These are phyloP conservation scores for Neomorphus geoffroyi DNA, from an alignment of 2,797 vertebrate species.

Conservation along the genomic window DNA sequence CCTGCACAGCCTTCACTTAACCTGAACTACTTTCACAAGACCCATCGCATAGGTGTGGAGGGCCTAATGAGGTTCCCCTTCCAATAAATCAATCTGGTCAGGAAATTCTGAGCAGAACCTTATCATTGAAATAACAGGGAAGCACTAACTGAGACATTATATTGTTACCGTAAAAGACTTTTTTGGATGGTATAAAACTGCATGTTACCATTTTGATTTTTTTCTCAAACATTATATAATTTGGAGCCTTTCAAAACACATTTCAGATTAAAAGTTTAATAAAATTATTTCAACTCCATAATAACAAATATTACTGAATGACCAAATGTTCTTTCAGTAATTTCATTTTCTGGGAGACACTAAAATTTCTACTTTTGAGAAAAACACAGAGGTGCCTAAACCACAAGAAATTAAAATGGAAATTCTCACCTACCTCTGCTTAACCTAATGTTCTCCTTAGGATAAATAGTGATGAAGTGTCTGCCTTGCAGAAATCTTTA, in stretches of 20 bases:
- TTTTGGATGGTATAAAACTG: background rate
- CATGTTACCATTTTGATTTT: background rate
- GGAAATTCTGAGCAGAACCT: background rate
- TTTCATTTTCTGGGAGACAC: background rate
- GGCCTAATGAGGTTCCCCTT: background rate
- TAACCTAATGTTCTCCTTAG: background rate
- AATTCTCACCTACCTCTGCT: background rate
- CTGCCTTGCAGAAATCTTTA: background rate
- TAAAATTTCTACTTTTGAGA: background rate
- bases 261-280: background rate
- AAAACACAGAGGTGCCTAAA: background rate
- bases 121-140: background rate
- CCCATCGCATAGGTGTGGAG: accelerated
- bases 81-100: background rate
- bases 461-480: background rate
- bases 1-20: background rate
- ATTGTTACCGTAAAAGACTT: background rate
- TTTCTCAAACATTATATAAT: background rate
- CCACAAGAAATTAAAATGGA: background rate
- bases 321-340: background rate
- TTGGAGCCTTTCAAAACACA: background rate
- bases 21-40: background rate
- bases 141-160: background rate
- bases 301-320: background rate
- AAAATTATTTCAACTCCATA: background rate